phyloP scores from a whole-genome alignment of 92 coral and sea anemone species.

The Epizoanthus scotinus region DNA sequence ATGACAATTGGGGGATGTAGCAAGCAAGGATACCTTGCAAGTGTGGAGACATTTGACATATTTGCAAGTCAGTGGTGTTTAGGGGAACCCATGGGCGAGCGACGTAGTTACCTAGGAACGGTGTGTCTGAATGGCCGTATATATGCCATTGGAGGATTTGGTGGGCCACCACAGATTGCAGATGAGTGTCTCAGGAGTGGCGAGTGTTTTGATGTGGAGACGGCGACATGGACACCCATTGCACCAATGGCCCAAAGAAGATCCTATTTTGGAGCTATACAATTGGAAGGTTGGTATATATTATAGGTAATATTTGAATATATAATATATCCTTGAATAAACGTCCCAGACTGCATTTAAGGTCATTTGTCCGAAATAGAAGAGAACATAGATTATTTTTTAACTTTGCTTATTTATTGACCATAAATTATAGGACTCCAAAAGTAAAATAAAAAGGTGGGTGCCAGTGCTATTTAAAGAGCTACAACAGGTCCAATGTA shows the following conservation, averaged over 20 bases:
- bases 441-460: no score
- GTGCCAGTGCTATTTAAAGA: no score
- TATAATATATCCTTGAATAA: no score
- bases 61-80: slow-evolving; percentile 65
- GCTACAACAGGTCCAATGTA: no score
- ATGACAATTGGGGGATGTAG: slow-evolving; percentile 69
- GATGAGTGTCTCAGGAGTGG: slow-evolving; percentile 60
- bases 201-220: slow-evolving; percentile 61
- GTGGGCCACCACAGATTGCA: slow-evolving; percentile 43
- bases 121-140: slow-evolving; percentile 56
- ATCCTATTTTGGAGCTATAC: slow-evolving; percentile 64
- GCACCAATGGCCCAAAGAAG: slow-evolving; percentile 66
- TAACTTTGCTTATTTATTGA: no score
- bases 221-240: slow-evolving; percentile 62
- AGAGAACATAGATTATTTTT: no score
- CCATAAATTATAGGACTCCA: no score
- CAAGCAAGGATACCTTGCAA: slow-evolving; percentile 61
- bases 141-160: slow-evolving; percentile 81
- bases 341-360: no score
- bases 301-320: no score
- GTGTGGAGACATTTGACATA: slow-evolving; percentile 72
- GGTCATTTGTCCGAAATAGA: no score
- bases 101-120: slow-evolving; percentile 68
- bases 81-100: slow-evolving; percentile 52
- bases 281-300: slow-evolving; percentile 58